These are phyloP conservation scores for Colossoma macropomum DNA, from an alignment of 2,113 vertebrate genomes.

Conservation along the genomic window DNA sequence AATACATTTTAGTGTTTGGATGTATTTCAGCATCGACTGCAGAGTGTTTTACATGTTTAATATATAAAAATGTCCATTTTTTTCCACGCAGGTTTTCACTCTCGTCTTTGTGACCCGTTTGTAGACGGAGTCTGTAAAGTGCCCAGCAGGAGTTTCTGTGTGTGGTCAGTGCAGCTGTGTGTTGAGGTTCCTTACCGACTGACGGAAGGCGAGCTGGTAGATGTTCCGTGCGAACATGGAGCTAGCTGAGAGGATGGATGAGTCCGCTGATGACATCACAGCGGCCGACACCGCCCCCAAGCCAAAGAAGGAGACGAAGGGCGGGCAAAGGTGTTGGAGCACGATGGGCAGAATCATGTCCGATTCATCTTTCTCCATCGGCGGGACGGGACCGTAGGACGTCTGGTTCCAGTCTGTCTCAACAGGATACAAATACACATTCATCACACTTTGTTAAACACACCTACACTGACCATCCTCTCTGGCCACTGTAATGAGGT, in stretches of 20 bases:
- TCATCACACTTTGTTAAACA: not conserved
- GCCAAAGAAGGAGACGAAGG: constrained; percentile 93
- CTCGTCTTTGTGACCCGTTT: too few relatives aligned
- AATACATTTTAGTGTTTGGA: too few relatives aligned
- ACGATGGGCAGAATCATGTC: constrained; percentile 97
- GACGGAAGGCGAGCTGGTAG: constrained; percentile 93
- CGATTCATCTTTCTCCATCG: constrained; percentile 84
- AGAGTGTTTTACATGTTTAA: too few relatives aligned
- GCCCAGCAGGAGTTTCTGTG: too few relatives aligned
- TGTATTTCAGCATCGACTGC: too few relatives aligned
- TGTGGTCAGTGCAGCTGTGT: too few relatives aligned
- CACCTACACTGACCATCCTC: not conserved
- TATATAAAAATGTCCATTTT: too few relatives aligned
- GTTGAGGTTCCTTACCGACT: constrained; percentile 82
- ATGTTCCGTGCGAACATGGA: constrained; percentile 98
- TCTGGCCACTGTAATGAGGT: too few relatives aligned
- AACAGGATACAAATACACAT: not conserved
- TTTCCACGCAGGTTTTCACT: too few relatives aligned
- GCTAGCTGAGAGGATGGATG: constrained; percentile 96
- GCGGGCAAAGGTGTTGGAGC: constrained; percentile 91
- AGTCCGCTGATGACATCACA: constrained; percentile 97
- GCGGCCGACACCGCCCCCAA: constrained; percentile 94
- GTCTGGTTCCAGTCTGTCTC: constrained; percentile 93
- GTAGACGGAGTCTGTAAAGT: too few relatives aligned
- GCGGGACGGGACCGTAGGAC: constrained; percentile 79